Conservation (phyloP, 2,113 vertebrate genomes). For the Bos javanicus region DNA sequence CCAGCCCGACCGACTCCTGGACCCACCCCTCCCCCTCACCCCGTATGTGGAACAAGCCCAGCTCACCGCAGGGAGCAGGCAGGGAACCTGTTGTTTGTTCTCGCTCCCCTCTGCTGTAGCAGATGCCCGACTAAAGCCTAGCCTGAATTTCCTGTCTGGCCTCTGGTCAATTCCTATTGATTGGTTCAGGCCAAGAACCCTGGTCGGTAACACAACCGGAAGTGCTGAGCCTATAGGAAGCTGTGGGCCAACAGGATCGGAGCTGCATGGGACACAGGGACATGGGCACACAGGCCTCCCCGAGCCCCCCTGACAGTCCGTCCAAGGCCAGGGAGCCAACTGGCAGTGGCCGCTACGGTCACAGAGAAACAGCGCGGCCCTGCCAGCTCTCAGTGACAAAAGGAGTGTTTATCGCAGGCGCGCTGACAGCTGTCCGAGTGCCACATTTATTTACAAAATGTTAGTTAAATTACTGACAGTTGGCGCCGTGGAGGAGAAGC, state of each 20-base stretch:
- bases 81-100: background rate
- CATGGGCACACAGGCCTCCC: background rate
- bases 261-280: rapidly evolving
- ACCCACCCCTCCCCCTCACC: background rate
- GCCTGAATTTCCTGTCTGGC: background rate
- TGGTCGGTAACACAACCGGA: background rate
- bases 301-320: slow-evolving; percentile 52
- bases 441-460: slow-evolving; percentile 85
- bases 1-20: background rate
- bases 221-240: background rate
- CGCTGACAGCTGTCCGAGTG: slow-evolving; percentile 83
- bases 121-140: background rate
- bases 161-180: background rate
- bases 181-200: background rate
- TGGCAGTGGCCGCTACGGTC: slow-evolving; percentile 64
- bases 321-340: slow-evolving; percentile 61
- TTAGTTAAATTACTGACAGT: slow-evolving; percentile 85
- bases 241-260: background rate
- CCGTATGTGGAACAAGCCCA: background rate
- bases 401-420: slow-evolving; percentile 78
- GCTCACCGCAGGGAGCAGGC: background rate
- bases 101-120: background rate
- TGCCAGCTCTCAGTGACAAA: slow-evolving; percentile 81
- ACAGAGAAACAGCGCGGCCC: slow-evolving; percentile 57
- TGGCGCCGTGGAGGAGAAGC: slow-evolving; percentile 74